Evolutionary conservation across 2,888 invertebrate genomes (phyloP).

Genomic region (Drosophila fungiperda): DNA sequence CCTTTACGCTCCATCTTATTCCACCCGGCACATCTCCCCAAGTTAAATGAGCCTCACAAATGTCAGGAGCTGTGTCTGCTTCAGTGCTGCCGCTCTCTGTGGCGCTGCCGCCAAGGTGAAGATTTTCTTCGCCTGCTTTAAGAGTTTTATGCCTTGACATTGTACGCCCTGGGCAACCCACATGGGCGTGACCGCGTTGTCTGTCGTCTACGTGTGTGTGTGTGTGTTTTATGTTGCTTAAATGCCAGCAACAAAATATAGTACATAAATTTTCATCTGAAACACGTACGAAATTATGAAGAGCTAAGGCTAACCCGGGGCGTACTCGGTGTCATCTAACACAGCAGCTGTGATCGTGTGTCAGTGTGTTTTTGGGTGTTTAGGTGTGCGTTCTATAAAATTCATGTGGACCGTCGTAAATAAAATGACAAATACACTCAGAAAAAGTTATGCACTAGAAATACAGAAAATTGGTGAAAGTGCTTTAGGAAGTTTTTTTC

Average conservation of each 20-base stretch:
- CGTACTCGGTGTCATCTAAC: slow-evolving; percentile 20
- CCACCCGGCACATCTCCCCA: slow-evolving; percentile 40
- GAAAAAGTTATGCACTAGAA: background rate
- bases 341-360: slow-evolving; percentile 4
- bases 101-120: slow-evolving; percentile 42
- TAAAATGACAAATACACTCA: slow-evolving; percentile 30
- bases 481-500: background rate
- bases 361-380: background rate
- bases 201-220: slow-evolving; percentile 25
- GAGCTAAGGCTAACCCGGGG: slow-evolving; percentile 21
- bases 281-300: slow-evolving; percentile 67
- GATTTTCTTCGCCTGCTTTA: slow-evolving; percentile 52
- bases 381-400: slow-evolving; percentile 24
- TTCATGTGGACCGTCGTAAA: slow-evolving; percentile 44
- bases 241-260: slow-evolving; percentile 63
- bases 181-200: slow-evolving; percentile 27
- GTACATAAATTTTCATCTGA: slow-evolving; percentile 59
- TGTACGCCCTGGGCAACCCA: slow-evolving; percentile 59
- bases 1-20: slow-evolving; percentile 19
- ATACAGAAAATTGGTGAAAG: background rate
- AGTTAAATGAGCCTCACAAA: slow-evolving; percentile 76
- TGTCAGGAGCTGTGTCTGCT: slow-evolving; percentile 59
- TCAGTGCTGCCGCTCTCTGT: slow-evolving; percentile 5
- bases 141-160: slow-evolving; percentile 70
- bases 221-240: slow-evolving; percentile 65